Conservation (phyloP, 2,888 invertebrate species). For the Hemistola chrysoprasaria region DNA sequence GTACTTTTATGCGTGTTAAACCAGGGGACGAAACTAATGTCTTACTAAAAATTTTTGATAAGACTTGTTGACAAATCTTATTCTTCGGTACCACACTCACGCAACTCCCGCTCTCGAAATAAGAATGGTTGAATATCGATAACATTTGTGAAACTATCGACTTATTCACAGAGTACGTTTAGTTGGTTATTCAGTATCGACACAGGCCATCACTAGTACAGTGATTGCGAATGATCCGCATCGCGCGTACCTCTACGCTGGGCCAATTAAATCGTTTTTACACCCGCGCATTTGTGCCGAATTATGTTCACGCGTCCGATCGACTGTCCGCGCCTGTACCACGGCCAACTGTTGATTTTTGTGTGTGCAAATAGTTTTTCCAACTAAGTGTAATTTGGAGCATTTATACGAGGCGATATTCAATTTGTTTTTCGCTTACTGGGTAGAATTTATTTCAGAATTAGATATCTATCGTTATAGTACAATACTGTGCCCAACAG, state of each 20-base stretch:
- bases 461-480: no score
- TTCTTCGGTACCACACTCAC: no score
- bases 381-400: slow-evolving; percentile 23
- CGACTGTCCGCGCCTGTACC: slow-evolving; percentile 20
- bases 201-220: slow-evolving; percentile 53
- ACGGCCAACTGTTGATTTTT: slow-evolving; percentile 35
- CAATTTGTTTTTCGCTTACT: slow-evolving; percentile 14
- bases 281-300: slow-evolving; percentile 65
- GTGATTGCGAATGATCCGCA: slow-evolving; percentile 70
- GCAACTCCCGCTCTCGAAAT: no score
- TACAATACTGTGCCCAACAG: no score
- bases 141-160: no score
- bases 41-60: no score
- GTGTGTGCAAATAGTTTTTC: slow-evolving; percentile 35
- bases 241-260: slow-evolving; percentile 43
- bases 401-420: background rate
- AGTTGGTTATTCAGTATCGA: slow-evolving; percentile 20
- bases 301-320: slow-evolving; percentile 48
- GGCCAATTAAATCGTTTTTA: slow-evolving; percentile 78
- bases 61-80: no score
- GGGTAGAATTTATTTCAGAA: no score
- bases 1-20: no score
- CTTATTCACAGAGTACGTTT: no score
- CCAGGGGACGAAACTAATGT: no score
- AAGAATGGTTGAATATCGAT: no score